A percentile compares a stretch with the other conserved stretches of the same genome.
Evolutionary conservation across 2,113 vertebrate species (phyloP).

Genomic region (Acrocephalus kingi): DNA sequence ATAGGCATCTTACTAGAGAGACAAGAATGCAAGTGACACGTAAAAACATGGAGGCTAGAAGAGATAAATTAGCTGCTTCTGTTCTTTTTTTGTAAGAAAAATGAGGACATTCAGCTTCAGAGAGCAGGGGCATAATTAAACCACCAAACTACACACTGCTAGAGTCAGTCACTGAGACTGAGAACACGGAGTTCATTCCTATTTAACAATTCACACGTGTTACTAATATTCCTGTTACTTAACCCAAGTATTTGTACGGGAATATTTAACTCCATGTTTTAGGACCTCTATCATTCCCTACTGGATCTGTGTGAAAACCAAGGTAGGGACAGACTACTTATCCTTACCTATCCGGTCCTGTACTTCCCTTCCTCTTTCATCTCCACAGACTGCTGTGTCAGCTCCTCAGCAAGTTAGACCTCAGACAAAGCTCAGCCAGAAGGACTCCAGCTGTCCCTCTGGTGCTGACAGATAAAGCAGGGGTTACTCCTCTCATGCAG

Average conservation of each 20-base stretch:
- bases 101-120: not conserved
- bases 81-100: slow-evolving; percentile 18
- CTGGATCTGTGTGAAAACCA: not conserved
- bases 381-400: not conserved
- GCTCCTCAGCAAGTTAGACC: not conserved
- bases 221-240: not conserved
- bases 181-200: not conserved
- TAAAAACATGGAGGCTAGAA: not conserved
- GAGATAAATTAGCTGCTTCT: not conserved
- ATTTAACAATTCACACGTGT: not conserved
- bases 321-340: not conserved
- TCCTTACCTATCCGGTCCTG: not conserved
- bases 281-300: not conserved
- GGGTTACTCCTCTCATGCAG: not conserved
- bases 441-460: not conserved
- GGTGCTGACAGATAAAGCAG: not conserved
- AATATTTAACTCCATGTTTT: not conserved
- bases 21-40: not conserved
- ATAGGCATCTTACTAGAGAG: not conserved
- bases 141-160: not conserved
- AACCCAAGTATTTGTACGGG: not conserved
- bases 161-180: not conserved
- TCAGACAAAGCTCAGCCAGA: not conserved
- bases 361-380: not conserved
- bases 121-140: slow-evolving; percentile 13